These are phyloP conservation scores for Caenorhabditis zanzibari DNA, from an alignment of 2,888 invertebrate species.

Conservation along the genomic window DNA sequence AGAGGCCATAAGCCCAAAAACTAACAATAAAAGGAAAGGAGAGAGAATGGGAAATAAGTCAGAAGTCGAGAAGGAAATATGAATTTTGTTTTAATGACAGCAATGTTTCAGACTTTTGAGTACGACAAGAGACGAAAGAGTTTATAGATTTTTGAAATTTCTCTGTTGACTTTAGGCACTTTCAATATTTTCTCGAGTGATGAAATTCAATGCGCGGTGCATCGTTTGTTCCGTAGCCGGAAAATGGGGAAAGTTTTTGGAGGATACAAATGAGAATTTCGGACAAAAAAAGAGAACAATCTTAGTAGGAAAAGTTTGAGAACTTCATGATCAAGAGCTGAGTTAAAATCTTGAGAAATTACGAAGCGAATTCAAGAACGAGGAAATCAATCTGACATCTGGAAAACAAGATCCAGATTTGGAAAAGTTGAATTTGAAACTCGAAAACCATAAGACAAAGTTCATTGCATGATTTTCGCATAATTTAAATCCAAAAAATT, in stretches of 20 bases:
- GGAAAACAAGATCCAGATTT: no score
- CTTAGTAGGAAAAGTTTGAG: no score
- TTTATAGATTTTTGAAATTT: not conserved
- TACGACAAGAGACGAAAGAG: no score
- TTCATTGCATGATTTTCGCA: no score
- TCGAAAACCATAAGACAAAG: no score
- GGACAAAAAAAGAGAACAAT: not conserved
- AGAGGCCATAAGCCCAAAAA: slow-evolving; percentile 56
- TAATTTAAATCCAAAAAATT: no score
- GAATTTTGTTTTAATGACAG: not conserved
- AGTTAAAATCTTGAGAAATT: no score
- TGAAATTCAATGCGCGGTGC: not conserved
- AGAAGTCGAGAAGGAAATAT: not conserved
- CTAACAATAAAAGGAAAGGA: slow-evolving; percentile 44
- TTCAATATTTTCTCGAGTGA: not conserved
- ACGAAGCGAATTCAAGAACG: no score
- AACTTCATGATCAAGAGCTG: no score
- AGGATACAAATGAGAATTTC: not conserved
- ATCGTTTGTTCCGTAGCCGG: not conserved
- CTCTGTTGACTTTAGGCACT: slow-evolving; percentile 1
- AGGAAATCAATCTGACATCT: no score
- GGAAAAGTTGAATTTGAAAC: no score
- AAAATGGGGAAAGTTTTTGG: not conserved
- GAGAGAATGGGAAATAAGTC: not conserved
- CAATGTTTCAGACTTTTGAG: not conserved